These are phyloP conservation scores for Philopotamus ludificatus DNA, from an alignment of 1,140 invertebrate genomes.

Conservation along the genomic window DNA sequence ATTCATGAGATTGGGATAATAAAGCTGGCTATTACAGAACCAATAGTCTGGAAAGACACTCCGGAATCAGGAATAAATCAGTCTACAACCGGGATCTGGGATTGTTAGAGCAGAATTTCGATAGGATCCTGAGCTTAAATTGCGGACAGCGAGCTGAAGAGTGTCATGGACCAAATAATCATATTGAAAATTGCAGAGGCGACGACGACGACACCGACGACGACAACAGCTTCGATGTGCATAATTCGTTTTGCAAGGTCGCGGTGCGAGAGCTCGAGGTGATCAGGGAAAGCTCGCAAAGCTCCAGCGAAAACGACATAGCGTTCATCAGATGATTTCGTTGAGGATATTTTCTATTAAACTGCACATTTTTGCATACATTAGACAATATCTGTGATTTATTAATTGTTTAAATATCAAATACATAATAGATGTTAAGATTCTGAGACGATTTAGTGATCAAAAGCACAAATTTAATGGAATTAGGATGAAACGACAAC, in stretches of 20 bases:
- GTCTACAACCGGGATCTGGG: constrained; percentile 42
- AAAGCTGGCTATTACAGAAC: constrained; percentile 55
- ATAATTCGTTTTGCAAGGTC: constrained; percentile 51
- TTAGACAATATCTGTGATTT: too few species aligned
- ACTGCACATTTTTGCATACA: too few species aligned
- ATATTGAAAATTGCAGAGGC: constrained; percentile 48
- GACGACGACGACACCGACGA: constrained; percentile 48
- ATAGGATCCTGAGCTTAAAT: constrained; percentile 49
- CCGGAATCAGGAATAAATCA: constrained; percentile 47
- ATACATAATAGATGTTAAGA: too few species aligned
- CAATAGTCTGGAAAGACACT: constrained; percentile 53
- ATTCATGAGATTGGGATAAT: constrained; percentile 56
- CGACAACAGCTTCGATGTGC: constrained; percentile 42
- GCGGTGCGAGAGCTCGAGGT: constrained; percentile 55
- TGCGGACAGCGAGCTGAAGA: constrained; percentile 14
- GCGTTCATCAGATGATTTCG: constrained; percentile 54
- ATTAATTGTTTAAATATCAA: too few species aligned
- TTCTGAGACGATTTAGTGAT: too few species aligned
- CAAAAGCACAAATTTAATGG: too few species aligned
- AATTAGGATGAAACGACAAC: too few species aligned
- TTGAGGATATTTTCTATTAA: too few species aligned
- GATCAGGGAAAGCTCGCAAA: constrained; percentile 56
- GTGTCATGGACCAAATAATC: constrained; percentile 41
- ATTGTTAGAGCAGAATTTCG: constrained; percentile 52
- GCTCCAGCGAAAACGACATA: constrained; percentile 56